Evolutionary conservation across 2,797 vertebrate species (phyloP).

Genomic region (Pangasius djambal): DNA sequence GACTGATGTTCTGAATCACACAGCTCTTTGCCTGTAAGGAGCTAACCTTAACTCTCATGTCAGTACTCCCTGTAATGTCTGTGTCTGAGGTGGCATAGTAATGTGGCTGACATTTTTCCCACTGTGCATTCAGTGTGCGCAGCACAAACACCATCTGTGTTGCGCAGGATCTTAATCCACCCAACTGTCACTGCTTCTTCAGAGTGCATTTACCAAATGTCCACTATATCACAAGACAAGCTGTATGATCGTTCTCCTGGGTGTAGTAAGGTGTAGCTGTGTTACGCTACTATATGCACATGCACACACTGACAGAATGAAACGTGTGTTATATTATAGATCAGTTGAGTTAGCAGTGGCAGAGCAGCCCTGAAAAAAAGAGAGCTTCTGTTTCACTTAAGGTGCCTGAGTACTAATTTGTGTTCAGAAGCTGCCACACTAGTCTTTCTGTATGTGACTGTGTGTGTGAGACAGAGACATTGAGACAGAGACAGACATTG

Average conservation of each 20-base stretch:
- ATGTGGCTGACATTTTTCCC: not conserved
- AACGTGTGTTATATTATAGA: not conserved
- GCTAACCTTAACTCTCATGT: not conserved
- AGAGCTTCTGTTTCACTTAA: not conserved
- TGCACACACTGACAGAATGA: not conserved
- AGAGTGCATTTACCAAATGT: not conserved
- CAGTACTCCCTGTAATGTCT: too few relatives aligned
- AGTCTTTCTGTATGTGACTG: not conserved
- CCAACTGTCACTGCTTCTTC: not conserved
- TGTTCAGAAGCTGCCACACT: not conserved
- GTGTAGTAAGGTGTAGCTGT: not conserved
- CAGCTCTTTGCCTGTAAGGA: not conserved
- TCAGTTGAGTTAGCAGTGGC: not conserved
- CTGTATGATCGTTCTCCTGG: not conserved
- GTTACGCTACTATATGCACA: not conserved
- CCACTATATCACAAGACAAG: not conserved
- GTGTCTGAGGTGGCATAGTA: not conserved
- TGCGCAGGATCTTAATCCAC: not conserved
- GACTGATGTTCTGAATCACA: not conserved
- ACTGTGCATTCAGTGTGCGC: not conserved
- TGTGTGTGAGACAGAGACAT: not conserved
- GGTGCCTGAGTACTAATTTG: too few relatives aligned
- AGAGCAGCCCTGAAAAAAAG: not conserved
- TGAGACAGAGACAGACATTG: too few relatives aligned
- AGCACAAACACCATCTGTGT: slow-evolving; percentile 1